A percentile compares a stretch with the other conserved stretches of the same genome.
Evolutionary conservation across 2,888 invertebrate species (phyloP).

Genomic region (Baronia brevicornis): DNA sequence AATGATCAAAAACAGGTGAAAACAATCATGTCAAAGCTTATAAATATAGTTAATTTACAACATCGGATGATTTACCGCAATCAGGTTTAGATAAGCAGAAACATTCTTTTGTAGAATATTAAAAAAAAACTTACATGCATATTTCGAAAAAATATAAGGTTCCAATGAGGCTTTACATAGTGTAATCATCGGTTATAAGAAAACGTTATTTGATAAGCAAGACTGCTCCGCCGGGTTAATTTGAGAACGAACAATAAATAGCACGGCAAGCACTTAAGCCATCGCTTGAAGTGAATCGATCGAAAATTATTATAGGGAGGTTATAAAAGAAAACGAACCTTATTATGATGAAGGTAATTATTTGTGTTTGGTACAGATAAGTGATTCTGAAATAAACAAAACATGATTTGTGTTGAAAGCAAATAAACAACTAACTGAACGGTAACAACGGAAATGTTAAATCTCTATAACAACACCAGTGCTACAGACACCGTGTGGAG

Average conservation of each 20-base stretch:
- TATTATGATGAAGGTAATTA: conserved; percentile 87
- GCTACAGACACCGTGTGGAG: neutral
- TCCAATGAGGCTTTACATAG: neutral
- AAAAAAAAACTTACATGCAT: conserved; percentile 9
- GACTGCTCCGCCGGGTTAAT: conserved; percentile 1
- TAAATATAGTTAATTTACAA: too few species aligned
- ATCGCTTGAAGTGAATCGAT: conserved; percentile 39
- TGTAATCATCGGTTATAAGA: neutral
- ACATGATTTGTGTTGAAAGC: conserved; percentile 72
- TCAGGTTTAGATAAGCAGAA: conserved; percentile 1
- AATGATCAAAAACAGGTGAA: too few species aligned
- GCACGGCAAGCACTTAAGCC: conserved; percentile 54
- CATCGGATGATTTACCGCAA: too few species aligned
- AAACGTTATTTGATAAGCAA: conserved; percentile 2
- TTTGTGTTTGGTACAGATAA: conserved; percentile 91
- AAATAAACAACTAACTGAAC: conserved; percentile 75
- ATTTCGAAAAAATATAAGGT: conserved; percentile 3
- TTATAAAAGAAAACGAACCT: conserved; percentile 79
- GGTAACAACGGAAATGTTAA: conserved; percentile 44
- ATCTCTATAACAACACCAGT: neutral
- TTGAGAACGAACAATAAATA: conserved; percentile 14
- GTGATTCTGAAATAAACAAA: conserved; percentile 89
- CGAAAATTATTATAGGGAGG: conserved; percentile 52
- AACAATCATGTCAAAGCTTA: too few species aligned
- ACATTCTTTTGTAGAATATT: neutral